Percentiles rank a stretch among this genome's conserved stretches.
Evolutionary conservation across 2,888 invertebrate genomes (phyloP).

Genomic region (Bugula neritina): DNA sequence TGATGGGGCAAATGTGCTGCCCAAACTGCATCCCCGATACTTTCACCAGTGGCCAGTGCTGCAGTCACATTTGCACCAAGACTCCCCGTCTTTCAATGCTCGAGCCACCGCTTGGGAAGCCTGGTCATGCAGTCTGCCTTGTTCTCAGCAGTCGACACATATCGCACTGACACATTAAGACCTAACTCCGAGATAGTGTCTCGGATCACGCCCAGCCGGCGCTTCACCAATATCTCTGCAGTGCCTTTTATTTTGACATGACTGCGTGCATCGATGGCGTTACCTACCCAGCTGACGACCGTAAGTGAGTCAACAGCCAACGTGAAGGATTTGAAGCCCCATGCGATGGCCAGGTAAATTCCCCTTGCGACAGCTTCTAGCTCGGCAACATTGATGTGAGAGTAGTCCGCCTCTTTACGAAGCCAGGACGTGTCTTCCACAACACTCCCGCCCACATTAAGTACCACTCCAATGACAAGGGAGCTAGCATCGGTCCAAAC

Average conservation of each 20-base stretch:
- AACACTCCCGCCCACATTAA: background rate
- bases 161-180: background rate
- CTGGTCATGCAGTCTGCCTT: background rate
- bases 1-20: background rate
- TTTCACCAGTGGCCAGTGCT: too few species aligned
- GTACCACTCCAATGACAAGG: background rate
- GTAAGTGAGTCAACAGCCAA: background rate
- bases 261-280: background rate
- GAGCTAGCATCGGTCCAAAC: slow-evolving; percentile 22
- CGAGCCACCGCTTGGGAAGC: background rate
- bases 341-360: background rate
- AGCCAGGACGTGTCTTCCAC: slow-evolving; percentile 20
- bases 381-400: slow-evolving; percentile 22
- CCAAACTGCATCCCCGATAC: background rate
- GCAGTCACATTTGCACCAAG: too few species aligned
- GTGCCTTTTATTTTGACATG: background rate
- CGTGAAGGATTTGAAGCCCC: background rate
- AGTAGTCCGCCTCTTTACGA: background rate
- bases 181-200: too few species aligned
- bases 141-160: background rate
- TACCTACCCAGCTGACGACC: background rate
- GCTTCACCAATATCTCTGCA: slow-evolving; percentile 10
- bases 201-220: too few species aligned
- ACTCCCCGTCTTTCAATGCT: background rate
- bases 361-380: background rate